phyloP scores from a whole-genome alignment of 2,888 invertebrate species.

The Brachyopa scutellaris region DNA sequence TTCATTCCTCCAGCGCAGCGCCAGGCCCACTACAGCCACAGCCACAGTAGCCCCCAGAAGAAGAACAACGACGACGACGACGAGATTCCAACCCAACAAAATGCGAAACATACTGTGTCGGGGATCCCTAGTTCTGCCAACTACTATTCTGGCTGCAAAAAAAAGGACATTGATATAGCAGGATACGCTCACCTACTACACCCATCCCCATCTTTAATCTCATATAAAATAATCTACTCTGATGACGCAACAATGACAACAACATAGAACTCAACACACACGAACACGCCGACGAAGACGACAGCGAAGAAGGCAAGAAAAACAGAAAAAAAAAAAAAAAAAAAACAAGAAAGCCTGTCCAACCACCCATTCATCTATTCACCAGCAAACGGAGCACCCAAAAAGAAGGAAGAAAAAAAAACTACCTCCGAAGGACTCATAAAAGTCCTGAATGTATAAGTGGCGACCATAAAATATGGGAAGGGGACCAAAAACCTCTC shows the following conservation, averaged over 20 bases:
- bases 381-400: background rate
- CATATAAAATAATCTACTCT: slow-evolving; percentile 72
- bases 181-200: slow-evolving; percentile 48
- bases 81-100: slow-evolving; percentile 53
- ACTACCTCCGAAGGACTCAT: slow-evolving; percentile 67
- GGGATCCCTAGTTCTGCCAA: slow-evolving; percentile 17
- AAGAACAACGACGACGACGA: slow-evolving; percentile 23
- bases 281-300: slow-evolving; percentile 48
- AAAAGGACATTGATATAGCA: slow-evolving; percentile 58
- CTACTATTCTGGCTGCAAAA: slow-evolving; percentile 30
- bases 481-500: slow-evolving; percentile 58
- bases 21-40: slow-evolving; percentile 2
- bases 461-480: slow-evolving; percentile 66
- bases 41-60: slow-evolving; percentile 16
- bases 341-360: slow-evolving; percentile 2
- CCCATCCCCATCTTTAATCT: slow-evolving; percentile 39
- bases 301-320: slow-evolving; percentile 48
- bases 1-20: slow-evolving; percentile 38
- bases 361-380: slow-evolving; percentile 1
- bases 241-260: slow-evolving; percentile 72
- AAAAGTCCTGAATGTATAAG: slow-evolving; percentile 72
- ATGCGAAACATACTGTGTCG: slow-evolving; percentile 62
- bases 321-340: background rate
- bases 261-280: slow-evolving; percentile 53
- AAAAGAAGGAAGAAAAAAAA: slow-evolving; percentile 32